A percentile compares a stretch with the other conserved stretches of the same genome.
phyloP scores from a whole-genome alignment of 2,888 invertebrate species.

The Agrotis exclamationis region DNA sequence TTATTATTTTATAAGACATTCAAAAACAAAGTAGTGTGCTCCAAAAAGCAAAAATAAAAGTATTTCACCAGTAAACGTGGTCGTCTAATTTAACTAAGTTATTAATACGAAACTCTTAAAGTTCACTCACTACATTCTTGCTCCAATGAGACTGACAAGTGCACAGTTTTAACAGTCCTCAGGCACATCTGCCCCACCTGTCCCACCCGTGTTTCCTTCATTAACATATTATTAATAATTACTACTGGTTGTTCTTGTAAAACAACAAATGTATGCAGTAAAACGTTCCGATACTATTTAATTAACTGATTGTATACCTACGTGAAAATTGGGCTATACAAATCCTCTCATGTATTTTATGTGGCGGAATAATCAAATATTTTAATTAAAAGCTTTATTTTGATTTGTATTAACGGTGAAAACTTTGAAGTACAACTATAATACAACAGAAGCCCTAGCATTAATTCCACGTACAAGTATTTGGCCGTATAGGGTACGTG shows the following conservation, averaged over 20 bases:
- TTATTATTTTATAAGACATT: no score
- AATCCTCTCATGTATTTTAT: background rate
- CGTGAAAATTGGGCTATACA: constrained; percentile 5
- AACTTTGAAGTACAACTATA: no score
- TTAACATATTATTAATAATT: constrained; percentile 75
- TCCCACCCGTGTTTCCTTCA: constrained; percentile 71
- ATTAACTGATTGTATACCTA: constrained; percentile 28
- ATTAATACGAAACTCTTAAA: constrained; percentile 50
- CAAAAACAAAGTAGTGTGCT: no score
- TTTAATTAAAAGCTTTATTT: constrained; percentile 15
- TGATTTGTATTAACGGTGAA: background rate
- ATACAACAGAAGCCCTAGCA: background rate
- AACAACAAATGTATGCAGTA: constrained; percentile 33
- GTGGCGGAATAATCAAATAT: constrained; percentile 8
- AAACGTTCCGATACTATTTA: constrained; percentile 32
- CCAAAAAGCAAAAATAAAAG: no score
- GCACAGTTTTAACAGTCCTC: constrained; percentile 73
- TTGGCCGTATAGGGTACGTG: no score
- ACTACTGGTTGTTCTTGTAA: constrained; percentile 65
- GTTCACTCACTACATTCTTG: constrained; percentile 42
- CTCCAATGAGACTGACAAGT: constrained; percentile 52
- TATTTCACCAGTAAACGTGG: constrained; percentile 1
- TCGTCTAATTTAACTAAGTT: constrained; percentile 17
- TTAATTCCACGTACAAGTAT: no score
- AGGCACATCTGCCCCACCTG: constrained; percentile 63